phyloP scores from a whole-genome alignment of 2,797 vertebrate species.

The Anguilla marmorata region DNA sequence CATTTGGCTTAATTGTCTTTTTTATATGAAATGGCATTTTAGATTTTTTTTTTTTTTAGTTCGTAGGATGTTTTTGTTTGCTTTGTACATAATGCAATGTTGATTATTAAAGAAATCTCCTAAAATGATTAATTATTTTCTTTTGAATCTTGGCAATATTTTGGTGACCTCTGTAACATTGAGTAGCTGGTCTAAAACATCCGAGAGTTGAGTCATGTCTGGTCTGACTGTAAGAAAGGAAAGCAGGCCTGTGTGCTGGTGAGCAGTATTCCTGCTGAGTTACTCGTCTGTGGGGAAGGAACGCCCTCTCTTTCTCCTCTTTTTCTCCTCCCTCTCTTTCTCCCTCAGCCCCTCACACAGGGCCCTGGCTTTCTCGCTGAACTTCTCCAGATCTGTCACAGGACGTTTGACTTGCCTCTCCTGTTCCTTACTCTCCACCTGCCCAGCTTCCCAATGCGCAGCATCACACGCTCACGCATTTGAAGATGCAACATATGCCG shows the following conservation, averaged over 20 bases:
- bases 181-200: too few species aligned
- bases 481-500: not conserved
- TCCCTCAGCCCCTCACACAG: conserved; percentile 60
- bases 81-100: conserved; percentile 40
- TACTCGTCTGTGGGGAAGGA: too few species aligned
- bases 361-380: conserved; percentile 72
- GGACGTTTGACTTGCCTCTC: conserved; percentile 75
- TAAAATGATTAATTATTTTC: conserved; percentile 20
- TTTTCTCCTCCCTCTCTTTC: too few species aligned
- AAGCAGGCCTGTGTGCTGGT: too few species aligned
- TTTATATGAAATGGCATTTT: conserved; percentile 39
- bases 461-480: not conserved
- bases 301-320: too few species aligned
- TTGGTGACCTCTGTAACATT: not conserved
- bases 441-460: not conserved
- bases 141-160: too few species aligned
- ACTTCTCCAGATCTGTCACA: conserved; percentile 72
- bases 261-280: too few species aligned
- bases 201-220: too few species aligned
- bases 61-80: conserved; percentile 30
- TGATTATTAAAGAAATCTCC: conserved; percentile 39
- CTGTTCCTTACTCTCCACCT: conserved; percentile 87
- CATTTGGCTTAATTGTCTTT: conserved; percentile 27
- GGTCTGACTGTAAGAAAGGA: too few species aligned
- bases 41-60: conserved; percentile 25